Base-by-base conservation (phyloP, 2,888 invertebrate genomes). In the Orthonychiurus folsomi region DNA sequence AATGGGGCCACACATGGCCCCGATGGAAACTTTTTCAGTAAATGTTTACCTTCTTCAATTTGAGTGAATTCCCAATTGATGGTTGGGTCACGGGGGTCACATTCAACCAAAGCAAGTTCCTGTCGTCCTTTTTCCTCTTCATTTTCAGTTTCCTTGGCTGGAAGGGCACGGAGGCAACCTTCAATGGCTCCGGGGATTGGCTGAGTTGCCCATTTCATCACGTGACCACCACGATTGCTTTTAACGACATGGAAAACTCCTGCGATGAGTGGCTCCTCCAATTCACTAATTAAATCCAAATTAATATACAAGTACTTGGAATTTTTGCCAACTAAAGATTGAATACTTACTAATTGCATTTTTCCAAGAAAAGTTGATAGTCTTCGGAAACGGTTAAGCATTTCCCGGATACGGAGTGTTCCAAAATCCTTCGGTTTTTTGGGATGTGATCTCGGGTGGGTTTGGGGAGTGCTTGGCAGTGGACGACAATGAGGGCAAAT, bases 321-420 rank as follows among this genome's bases (percentile, higher is more conserved):
- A 61, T 15, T 56, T 24, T 18, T 48, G 25, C 9, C 56, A 52
- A 20, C 2, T 48, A 37, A 3, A 48, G 28, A 20, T 50, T 37
- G 48, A 18, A 50, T 28, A 50, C 57, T 61, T 61, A 70, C 69
- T 68, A 70, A 18, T 64, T 48, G 37, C 69, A 70, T n/a, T 64
- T 67, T 25, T 66, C 66, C 37, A 70, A 53, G 52, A 63, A 64
- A 20, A 69, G 21, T 20, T 60, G 65, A 55, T 62, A 64, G 2
- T 68, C 66, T 5, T 65, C 61, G n/a, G 67, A 60, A 15, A 68
- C 67, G 1, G 69, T 67, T 3, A 70, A 55, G 52, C 69, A 70
- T 48, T 66, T 65, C 50, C 61, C 55, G 5, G 66, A 53, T 9
- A 59, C 48, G n/a, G 55, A 12, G 47, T 67, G 68, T 28, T 63